Evolutionary conservation across 1,140 invertebrate genomes (phyloP).

Genomic region (Hyphantria cunea): DNA sequence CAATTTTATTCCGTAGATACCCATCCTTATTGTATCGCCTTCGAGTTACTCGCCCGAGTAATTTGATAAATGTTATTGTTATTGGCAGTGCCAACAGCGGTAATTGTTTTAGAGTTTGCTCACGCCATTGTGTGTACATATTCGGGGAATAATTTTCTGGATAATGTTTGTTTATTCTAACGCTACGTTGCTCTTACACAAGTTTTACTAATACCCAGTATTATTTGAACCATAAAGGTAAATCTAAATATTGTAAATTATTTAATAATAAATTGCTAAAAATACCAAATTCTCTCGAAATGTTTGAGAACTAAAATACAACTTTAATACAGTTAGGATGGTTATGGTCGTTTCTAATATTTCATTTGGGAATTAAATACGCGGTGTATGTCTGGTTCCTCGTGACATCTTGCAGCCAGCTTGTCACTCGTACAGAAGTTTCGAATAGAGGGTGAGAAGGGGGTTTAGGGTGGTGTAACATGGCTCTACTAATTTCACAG

Average conservation of each 20-base stretch:
- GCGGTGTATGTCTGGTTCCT: conserved; percentile 14
- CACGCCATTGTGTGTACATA: conserved; percentile 40
- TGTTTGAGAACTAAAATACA: too few relatives aligned
- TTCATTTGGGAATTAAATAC: not conserved
- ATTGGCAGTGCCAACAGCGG: conserved; percentile 64
- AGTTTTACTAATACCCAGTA: too few relatives aligned
- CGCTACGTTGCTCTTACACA: conserved; percentile 4
- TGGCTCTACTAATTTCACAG: conserved; percentile 58
- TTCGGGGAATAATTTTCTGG: conserved; percentile 25
- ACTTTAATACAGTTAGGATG: too few relatives aligned
- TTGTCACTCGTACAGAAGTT: conserved; percentile 11
- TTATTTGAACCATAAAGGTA: not conserved
- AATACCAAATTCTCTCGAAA: too few relatives aligned
- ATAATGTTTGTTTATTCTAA: conserved; percentile 18
- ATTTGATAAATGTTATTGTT: conserved; percentile 77
- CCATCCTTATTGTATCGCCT: conserved; percentile 45
- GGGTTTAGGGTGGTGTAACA: conserved; percentile 33
- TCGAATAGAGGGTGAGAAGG: conserved; percentile 28
- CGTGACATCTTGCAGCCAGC: conserved; percentile 21
- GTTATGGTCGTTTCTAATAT: not conserved
- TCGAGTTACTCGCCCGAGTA: conserved; percentile 53
- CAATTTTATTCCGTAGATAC: conserved; percentile 56
- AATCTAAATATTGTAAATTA: too few relatives aligned
- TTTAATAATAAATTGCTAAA: too few relatives aligned
- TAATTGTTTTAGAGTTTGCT: conserved; percentile 62